Base-by-base conservation (phyloP, 2,888 invertebrate species). In the Luperina nickerlii region DNA sequence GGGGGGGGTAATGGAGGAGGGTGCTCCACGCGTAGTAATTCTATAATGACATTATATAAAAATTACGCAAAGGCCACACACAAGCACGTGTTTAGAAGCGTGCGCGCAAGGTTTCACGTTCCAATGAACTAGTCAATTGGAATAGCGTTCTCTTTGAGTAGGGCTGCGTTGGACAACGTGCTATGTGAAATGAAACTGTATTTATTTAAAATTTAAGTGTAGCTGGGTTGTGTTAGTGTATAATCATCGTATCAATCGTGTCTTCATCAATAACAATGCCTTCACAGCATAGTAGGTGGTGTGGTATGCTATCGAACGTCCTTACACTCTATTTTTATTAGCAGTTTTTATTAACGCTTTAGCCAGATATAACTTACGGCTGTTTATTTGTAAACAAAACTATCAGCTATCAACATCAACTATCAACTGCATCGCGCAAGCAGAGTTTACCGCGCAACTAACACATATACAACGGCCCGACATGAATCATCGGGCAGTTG, bases 11-110 rank as follows among this genome's bases (percentile, higher is more conserved):
- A 13, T 9, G 24, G 60, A 32, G 18, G 65, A 65, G 15, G 62
- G 48, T 15, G 20, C 24, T 15, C 24, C 27, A 48, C 15, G 57
- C 67, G 24, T 62, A 74, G 82, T 78, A 69, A 69, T 74, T 65
- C 74, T 78, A 74, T 82, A 74, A 85, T 74, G 73, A 74, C 57
- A 85, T 84, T 84, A 82, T 85, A 82, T 82, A 85, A 84, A 84
- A 82, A 82, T 82, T 82, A 85, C 75, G 82, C 76, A 79, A 85
- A 84, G 79, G 85, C 82, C 86, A 75, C 48, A 27, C 18, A 62
- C 62, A 9, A 62, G 76, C 85, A 85, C 84, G 86, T 86, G 85
- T 77, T 74, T 65, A 38, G 81, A 38, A 65, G 85, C 81, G 84
- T 85, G 85, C 67, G 65, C 20, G 76, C 66, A 65, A 69, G 69